Base-by-base conservation (phyloP, 2,113 vertebrate genomes). In the Mus pahari region DNA sequence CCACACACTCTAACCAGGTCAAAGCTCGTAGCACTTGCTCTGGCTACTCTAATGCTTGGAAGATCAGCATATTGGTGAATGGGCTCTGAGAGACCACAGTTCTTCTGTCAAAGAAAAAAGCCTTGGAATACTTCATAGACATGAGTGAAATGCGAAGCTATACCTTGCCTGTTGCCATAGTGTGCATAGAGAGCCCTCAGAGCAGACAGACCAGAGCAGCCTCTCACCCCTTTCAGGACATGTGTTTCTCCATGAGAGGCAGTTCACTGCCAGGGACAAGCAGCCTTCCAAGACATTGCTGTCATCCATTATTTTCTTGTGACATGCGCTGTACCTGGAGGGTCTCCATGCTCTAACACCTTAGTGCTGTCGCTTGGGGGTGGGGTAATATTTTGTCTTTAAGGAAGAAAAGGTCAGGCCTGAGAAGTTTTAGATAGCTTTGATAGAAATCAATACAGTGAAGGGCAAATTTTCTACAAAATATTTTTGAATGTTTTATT, bases 381-480 rank as follows among this genome's bases (percentile, higher is more conserved):
- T 94, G 94, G 24, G 8, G 95, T 95, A 97, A 75, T 97, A 96
- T 97, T 98, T 94, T 98, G 78, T 98, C 92, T 98, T 98, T 98
- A 36, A 86, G 96, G 90, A 97, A 95, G 93, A 93, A 98, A 98
- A 98, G 96, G 92, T 98, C 96, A 96, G 91, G 42, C 53, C 94
- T 98, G 96, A 94, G 94, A 98, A 97, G 78, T 98, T 98, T 96
- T 97, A 98, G 96, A 97, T 95, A 26, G 86, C 92, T 98, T 87
- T 98, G 96, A 97, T 98, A 97, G 93, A 98, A 98, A 98, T 98
- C 97, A 98, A 98, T 97, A 97, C 78, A 97, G 73, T 94, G 96
- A 98, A 98, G 97, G 97, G 98, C 96, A 97, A 92, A 79, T 78
- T 97, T 97, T 74, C 83, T 94, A 97, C 93, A 95, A 98, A 98